Evolutionary conservation across 2,888 invertebrate species (phyloP).

Genomic region (Pristionchus exspectatus): DNA sequence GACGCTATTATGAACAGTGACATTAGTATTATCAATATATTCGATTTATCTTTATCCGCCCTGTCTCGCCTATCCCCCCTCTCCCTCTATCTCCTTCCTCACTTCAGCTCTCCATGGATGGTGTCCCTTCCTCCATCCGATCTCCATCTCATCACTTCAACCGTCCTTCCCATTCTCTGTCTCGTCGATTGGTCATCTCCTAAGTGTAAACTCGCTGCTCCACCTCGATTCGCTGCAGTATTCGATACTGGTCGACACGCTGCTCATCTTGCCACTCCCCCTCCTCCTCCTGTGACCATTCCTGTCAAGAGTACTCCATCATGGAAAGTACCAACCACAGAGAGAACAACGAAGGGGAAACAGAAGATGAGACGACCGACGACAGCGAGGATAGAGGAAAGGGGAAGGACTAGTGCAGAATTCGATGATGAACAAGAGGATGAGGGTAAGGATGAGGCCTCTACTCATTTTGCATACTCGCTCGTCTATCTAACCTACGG

Average conservation of each 20-base stretch:
- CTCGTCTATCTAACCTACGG: no score
- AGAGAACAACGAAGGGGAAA: neutral
- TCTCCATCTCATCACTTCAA: constrained; percentile 61
- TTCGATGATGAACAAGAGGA: constrained; percentile 55
- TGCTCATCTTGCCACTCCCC: constrained; percentile 35
- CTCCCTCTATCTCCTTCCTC: neutral
- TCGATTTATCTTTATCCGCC: no score
- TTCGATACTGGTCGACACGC: constrained; percentile 55
- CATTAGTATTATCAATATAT: no score
- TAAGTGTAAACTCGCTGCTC: constrained; percentile 73
- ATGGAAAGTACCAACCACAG: constrained; percentile 43
- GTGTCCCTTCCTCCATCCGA: constrained; percentile 7
- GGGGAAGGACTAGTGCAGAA: neutral
- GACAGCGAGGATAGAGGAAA: neutral
- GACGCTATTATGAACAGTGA: no score
- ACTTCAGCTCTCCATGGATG: constrained; percentile 49
- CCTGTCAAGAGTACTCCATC: constrained; percentile 52
- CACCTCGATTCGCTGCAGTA: constrained; percentile 65
- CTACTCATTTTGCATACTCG: no score
- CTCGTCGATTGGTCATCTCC: constrained; percentile 77
- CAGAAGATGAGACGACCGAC: constrained; percentile 17
- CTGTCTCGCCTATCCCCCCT: no score
- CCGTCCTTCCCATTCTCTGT: constrained; percentile 75
- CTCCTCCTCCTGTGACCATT: constrained; percentile 23
- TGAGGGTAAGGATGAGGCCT: constrained; percentile 48